phyloP scores from a whole-genome alignment of 2,113 vertebrate species.

The Meleagris gallopavo region DNA sequence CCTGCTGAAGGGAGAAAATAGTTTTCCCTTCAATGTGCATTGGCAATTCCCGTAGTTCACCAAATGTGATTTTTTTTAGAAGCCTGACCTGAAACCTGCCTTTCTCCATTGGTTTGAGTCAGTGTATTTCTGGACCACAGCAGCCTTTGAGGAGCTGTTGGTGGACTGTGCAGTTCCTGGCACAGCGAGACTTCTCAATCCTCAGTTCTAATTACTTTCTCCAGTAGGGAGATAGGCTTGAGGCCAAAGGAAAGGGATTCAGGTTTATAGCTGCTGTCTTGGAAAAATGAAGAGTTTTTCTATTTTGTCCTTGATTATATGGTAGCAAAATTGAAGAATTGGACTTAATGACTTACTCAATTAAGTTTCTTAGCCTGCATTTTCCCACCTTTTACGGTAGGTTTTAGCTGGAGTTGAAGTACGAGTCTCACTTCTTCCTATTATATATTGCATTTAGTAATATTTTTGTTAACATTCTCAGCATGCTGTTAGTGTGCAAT shows the following conservation, averaged over 20 bases:
- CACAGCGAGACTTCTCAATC: neutral
- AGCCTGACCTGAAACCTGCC: neutral
- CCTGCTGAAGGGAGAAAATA: neutral
- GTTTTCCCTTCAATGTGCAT: neutral
- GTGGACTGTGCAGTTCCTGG: neutral
- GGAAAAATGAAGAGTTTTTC: conserved; percentile 14
- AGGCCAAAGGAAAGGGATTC: conserved; percentile 4
- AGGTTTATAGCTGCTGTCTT: neutral
- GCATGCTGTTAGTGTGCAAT: neutral
- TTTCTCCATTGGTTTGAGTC: neutral
- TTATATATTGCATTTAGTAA: neutral
- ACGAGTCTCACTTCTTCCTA: neutral
- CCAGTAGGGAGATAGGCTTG: neutral
- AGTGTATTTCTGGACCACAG: fast-evolving
- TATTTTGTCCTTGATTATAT: neutral
- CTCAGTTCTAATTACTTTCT: conserved; percentile 36
- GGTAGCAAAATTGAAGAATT: neutral
- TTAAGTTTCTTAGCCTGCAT: conserved; percentile 13
- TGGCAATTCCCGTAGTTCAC: neutral
- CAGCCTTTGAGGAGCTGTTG: neutral
- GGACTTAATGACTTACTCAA: neutral
- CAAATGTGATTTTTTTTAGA: conserved; percentile 2
- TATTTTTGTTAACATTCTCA: neutral
- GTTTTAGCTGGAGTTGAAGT: neutral
- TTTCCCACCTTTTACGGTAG: neutral